Evolutionary conservation across 23 tunicate species (phyloP), one percentile per base, ranked within the genome.

Genomic region (Halocynthia aurantium): DNA sequence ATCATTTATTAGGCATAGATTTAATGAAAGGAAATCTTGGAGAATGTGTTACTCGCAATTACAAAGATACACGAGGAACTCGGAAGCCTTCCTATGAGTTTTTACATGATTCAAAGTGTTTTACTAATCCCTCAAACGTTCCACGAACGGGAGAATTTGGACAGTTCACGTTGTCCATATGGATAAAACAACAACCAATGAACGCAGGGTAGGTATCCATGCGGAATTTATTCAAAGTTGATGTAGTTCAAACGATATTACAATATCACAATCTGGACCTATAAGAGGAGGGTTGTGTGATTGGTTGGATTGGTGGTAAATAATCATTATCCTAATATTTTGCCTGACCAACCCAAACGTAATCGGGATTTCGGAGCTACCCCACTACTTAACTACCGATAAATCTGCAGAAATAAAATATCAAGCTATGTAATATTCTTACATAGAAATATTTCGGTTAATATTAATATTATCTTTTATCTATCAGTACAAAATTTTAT

Each of bases 131-230:
- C n/a, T 53, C 72, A 17, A 52, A 61, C 6, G 86, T 84, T 40
- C 82, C 86, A 0, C 77, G 82, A 57, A 62, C 81, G 72, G 90
- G 86, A 9, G 61, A 71, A 6, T 50, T 53, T 10, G 84, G 97
- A 7, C 81, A 84, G 8, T 92, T 92, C 63, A 92, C 98, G 6
- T 49, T 92, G 52, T 61, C 92, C 6, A 83, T 92, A 8, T 92
- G 98, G 98, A 6, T 92, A 10, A 92, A 92, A 61, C 98, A 92
- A 62, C 78, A 13, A 7, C 72, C 75, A 8, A 19, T 70, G 55
- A 92, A 86, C 51, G 85, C 86, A 6, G 98, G 98, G 98, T 92
- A 51, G 77, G 91, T 22, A 50, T 72, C 6, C n/a, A 72, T 12
- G 6, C 15, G 52, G n/a, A 17, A 15, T 49, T 10, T 49, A 21